Base-by-base conservation (phyloP, 2,113 vertebrate genomes). In the Festucalex cinctus region DNA sequence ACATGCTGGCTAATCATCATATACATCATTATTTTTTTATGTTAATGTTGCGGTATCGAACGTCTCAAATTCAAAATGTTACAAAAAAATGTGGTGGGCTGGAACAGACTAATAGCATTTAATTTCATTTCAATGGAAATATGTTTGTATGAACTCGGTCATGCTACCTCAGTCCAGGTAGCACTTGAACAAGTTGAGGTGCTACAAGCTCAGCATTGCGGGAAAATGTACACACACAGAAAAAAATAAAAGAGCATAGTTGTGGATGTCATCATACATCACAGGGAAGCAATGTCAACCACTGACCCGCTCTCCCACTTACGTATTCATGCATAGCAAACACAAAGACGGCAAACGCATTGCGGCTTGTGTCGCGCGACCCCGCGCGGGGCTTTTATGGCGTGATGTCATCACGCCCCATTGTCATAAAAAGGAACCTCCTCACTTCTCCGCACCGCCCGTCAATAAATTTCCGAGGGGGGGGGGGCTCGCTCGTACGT, bases 271-370 rank as follows among this genome's bases (percentile, higher is more conserved):
- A 86, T 75, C 82, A 86, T 88, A 78, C 77, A 89, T 89, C 86
- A 88, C 74, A 82, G 75, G 66, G 69, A 86, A 85, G 84, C 84
- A 76, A 84, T 83, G 85, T 86, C 81, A 87, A 70, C 80, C 82
- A 71, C 71, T 82, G 81, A 86, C 78, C 83, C 80, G 68, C 74
- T 81, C 76, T 70, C 41, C 74, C 74, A 74, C 70, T 83, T 74
- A 78, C 86, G 82, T 88, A 86, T 87, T 88, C 89, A 89, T 89
- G 85, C 85, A 88, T 88, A 88, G 43, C 78, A 88, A 88, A 88
- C 82, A 86, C 78, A 84, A 43, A 78, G 81, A 76, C 65, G 78
- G 81, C 62, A 54, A 77, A 80, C 63, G 32, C 39, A 24, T n/a
- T 65, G 70, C 68, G 22, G 70, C 67, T 67, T 71, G 76, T 76